A percentile compares a stretch with the other conserved stretches of the same genome.
phyloP scores from a whole-genome alignment of 2,113 vertebrate species.

The Solea senegalensis region DNA sequence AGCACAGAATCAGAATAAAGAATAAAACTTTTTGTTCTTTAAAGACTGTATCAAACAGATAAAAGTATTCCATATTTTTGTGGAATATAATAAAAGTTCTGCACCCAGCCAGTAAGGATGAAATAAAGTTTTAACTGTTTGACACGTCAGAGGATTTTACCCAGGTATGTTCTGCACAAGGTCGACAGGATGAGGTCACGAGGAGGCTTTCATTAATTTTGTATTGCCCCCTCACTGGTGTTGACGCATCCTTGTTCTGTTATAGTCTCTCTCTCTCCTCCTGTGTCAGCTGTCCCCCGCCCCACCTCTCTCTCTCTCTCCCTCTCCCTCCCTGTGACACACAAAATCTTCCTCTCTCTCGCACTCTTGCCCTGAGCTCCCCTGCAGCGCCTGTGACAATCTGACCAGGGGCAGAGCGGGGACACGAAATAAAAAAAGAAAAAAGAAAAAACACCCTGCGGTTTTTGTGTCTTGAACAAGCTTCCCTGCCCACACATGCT shows the following conservation, averaged over 20 bases:
- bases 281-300: slow-evolving; percentile 1
- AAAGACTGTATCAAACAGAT: neutral
- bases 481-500: slow-evolving; percentile 62
- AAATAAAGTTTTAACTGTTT: neutral
- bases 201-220: slow-evolving; percentile 49
- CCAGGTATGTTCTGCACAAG: slow-evolving; percentile 12
- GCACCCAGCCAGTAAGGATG: neutral
- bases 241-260: slow-evolving; percentile 31
- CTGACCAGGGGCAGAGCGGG: slow-evolving; percentile 52
- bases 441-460: slow-evolving; percentile 34
- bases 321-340: neutral
- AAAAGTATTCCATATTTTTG: neutral
- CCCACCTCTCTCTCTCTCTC: neutral
- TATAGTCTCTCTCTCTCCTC: slow-evolving; percentile 2
- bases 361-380: slow-evolving; percentile 57
- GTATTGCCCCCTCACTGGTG: slow-evolving; percentile 22
- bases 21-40: no score
- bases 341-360: slow-evolving; percentile 8
- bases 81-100: no score
- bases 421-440: slow-evolving; percentile 33
- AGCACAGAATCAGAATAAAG: no score
- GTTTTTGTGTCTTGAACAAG: slow-evolving; percentile 69
- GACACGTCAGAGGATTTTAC: neutral
- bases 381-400: slow-evolving; percentile 62
- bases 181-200: slow-evolving; percentile 22